Base-by-base conservation (phyloP, 2,113 vertebrate genomes). In the Sardina pilchardus region DNA sequence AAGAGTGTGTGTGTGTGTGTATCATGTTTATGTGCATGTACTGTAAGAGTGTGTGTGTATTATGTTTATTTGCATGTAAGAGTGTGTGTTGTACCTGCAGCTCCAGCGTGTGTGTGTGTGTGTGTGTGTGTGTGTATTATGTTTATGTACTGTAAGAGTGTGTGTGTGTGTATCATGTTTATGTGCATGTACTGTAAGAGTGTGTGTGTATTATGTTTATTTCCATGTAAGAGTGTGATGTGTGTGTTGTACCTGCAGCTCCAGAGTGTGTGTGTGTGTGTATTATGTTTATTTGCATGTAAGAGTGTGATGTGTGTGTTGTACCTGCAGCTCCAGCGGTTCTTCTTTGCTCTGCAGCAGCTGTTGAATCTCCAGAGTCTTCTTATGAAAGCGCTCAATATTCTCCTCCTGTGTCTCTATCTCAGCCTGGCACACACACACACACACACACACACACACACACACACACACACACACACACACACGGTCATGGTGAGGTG, bases 281-380 rank as follows among this genome's bases (percentile, higher is more conserved):
- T 39, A 21, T n/a, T 82, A 6, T 53, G 45, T 67, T n/a, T 34
- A 3, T 71, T 63, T 1, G 24, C 2, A 26, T 83, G 24, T 71
- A 26, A 19, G 45, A 43, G 16, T 30, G 14, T 2, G 6, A n/a
- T 56, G 53, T 36, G 71, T 78, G 67, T 75, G 34, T 44, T 34
- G 26, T 90, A 99, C 98, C 96, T 99, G 98, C 0, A 99, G 93
- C 88, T 99, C 98, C 85, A 98, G 90, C 0, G 97, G 97, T 80
- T 96, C 89, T 85, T 99, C 98, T 89, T 92, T 94, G 91, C 94
- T 95, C 85, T 96, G 95, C 86, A 99, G 94, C 88, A 99, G 95
- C 88, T 95, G 90, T 85, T 99, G 96, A 92, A 99, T 97, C 91
- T 98, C 96, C 16, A 87, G 87, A 47, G 95, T 93, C 0, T 96